Base-by-base conservation (phyloP, 2,797 vertebrate genomes). In the Malacoctenus gilli region DNA sequence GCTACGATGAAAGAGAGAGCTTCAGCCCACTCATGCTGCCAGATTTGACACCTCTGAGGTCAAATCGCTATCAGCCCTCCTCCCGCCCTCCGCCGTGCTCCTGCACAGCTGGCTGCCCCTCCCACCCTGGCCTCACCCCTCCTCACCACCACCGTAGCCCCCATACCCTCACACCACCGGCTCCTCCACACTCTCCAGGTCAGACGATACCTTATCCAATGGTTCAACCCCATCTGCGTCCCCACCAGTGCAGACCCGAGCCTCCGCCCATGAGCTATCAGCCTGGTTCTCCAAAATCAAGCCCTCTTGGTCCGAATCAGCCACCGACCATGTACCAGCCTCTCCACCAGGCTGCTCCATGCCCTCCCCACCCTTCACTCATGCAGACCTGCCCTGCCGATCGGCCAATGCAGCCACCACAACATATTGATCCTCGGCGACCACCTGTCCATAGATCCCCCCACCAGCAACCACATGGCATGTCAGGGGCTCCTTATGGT, bases 1-100 rank as follows among this genome's bases (percentile, higher is more conserved):
- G 92, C 60, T 93, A 93, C 10, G 92, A 93, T 43, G 92, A 93
- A 40, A 85, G 92, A 67, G 92, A 93, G 52, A 91, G 92, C 61
- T 93, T 93, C 59, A 93, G 92, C 72, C 92, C 91, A 0, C 78
- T 92, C 16, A 50, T 83, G 63, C 70, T 87, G 28, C 87, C 86
- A 32, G 88, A 92, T 77, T 73, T 93, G 59, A 78, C 85, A 2
- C 49, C 58, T 20, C 80, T 80, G 38, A 88, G 80, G 61, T 61
- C 79, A 49, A 85, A 77, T 53, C 84, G 75, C 21, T 90, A 87
- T 75, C 89, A 91, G 14, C 76, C 90, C 11, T 64, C 79, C 8
- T 81, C 74, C 38, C 89, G 75, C 10, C 86, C 72, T 55, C 86
- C 84, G 52, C 85, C 89, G 15, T 93, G 91, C 69, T 85, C 89